These are phyloP conservation scores for Sipha flava DNA, from an alignment of 1,140 invertebrate genomes.

Conservation along the genomic window DNA sequence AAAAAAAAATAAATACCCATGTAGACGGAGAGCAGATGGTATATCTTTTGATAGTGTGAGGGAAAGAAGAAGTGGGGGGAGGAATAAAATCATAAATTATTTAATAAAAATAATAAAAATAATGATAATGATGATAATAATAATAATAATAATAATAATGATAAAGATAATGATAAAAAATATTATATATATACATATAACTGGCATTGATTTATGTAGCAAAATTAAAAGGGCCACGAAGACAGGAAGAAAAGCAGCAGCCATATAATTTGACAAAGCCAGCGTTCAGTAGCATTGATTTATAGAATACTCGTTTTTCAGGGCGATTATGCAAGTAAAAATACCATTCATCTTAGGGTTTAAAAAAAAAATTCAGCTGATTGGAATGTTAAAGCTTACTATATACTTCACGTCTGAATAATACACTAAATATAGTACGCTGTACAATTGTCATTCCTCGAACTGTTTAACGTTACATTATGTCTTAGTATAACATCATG, in stretches of 20 bases:
- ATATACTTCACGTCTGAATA: neutral
- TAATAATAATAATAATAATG: too few relatives aligned
- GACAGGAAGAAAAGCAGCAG: neutral
- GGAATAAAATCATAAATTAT: slow-evolving; percentile 11
- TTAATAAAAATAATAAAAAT: neutral
- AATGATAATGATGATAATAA: too few relatives aligned
- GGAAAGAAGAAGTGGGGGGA: neutral
- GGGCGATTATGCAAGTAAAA: slow-evolving; percentile 1
- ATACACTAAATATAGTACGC: neutral
- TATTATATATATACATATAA: neutral
- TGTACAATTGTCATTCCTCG: neutral
- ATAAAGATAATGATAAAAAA: too few relatives aligned
- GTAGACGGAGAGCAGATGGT: slow-evolving; percentile 7
- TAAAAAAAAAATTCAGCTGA: neutral
- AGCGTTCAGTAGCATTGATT: slow-evolving; percentile 1
- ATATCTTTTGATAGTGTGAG: neutral
- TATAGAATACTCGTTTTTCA: slow-evolving; percentile 20
- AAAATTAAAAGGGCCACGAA: slow-evolving; percentile 21
- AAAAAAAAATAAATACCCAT: neutral
- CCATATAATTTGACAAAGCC: slow-evolving; percentile 7
- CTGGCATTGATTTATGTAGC: slow-evolving; percentile 30
- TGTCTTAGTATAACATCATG: neutral
- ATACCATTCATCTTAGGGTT: neutral
- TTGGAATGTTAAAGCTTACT: slow-evolving; percentile 2
- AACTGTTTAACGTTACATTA: neutral